These are phyloP conservation scores for Diacarnus erythraeanus DNA, from an alignment of 37 sponge, comb jelly and placozoan genomes.

Conservation along the genomic window DNA sequence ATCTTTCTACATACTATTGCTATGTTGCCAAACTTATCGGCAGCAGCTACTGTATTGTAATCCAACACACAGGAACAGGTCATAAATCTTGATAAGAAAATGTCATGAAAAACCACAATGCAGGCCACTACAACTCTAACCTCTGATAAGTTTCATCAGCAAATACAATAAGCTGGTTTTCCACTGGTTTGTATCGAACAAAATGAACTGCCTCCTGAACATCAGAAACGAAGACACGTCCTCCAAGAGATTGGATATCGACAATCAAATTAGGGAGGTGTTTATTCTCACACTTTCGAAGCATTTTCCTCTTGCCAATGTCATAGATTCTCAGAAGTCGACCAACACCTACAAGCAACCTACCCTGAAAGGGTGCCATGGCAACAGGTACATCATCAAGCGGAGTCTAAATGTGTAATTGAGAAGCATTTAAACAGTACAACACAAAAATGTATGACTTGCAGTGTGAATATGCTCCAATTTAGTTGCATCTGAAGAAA, in stretches of 20 bases:
- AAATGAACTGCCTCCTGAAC: slow-evolving; percentile 95
- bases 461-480: slow-evolving; percentile 91
- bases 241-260: slow-evolving; percentile 78
- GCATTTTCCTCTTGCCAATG: slow-evolving; percentile 95
- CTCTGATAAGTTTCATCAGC: slow-evolving; percentile 93
- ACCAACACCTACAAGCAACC: slow-evolving; percentile 93
- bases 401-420: slow-evolving; percentile 67
- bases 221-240: slow-evolving; percentile 88
- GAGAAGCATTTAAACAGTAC: no score
- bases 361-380: slow-evolving; percentile 87
- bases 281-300: slow-evolving; percentile 99
- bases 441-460: no score
- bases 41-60: slow-evolving; percentile 91
- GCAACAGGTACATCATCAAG: slow-evolving; percentile 93
- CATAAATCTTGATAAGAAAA: slow-evolving; percentile 43
- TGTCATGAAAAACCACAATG: background rate
- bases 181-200: slow-evolving; percentile 79
- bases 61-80: slow-evolving; percentile 83
- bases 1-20: slow-evolving; percentile 61
- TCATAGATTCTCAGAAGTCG: slow-evolving; percentile 92
- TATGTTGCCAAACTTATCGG: slow-evolving; percentile 97
- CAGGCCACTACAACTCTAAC: slow-evolving; percentile 23
- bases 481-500: slow-evolving; percentile 77
- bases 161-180: slow-evolving; percentile 93
- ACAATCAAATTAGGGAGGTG: slow-evolving; percentile 91